Evolutionary conservation across 2,113 vertebrate genomes (phyloP).

Genomic region (Gymnorhina tibicen): DNA sequence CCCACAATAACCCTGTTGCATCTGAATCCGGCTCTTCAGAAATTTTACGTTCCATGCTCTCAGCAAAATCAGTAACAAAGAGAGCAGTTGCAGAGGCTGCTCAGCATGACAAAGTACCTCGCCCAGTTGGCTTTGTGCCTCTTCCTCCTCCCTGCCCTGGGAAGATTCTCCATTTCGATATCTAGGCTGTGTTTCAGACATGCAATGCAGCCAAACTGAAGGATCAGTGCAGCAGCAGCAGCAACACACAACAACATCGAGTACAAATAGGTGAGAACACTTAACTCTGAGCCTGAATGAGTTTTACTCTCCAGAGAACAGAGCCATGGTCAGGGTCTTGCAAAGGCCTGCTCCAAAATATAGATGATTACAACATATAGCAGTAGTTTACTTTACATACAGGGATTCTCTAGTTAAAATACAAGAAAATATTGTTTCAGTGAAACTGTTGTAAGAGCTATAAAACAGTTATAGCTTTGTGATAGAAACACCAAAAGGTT

Average conservation of each 20-base stretch:
- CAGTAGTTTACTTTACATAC: not conserved
- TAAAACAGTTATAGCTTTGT: slow-evolving; percentile 16
- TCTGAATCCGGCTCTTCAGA: slow-evolving; percentile 11
- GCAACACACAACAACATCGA: not conserved
- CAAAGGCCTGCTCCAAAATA: not conserved
- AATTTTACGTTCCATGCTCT: fast-evolving
- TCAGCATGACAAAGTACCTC: not conserved
- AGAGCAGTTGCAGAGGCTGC: not conserved
- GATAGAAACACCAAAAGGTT: not conserved
- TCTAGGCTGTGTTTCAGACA: slow-evolving; percentile 30
- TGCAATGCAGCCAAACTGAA: not conserved
- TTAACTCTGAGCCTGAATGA: not conserved
- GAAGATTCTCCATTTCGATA: slow-evolving; percentile 62
- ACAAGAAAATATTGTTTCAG: slow-evolving; percentile 17
- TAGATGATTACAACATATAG: not conserved
- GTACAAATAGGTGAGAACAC: not conserved
- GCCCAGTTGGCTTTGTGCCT: slow-evolving; percentile 10
- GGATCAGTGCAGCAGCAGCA: not conserved
- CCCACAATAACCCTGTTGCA: not conserved
- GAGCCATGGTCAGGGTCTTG: not conserved
- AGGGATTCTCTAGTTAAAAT: not conserved
- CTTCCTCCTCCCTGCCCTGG: slow-evolving; percentile 65
- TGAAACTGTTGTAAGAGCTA: slow-evolving; percentile 37
- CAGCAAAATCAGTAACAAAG: not conserved
- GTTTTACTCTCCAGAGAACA: not conserved